Evolutionary conservation across 2,888 invertebrate genomes (phyloP), one percentile per base, ranked within the genome.

Genomic region (Polymixis lichenea): DNA sequence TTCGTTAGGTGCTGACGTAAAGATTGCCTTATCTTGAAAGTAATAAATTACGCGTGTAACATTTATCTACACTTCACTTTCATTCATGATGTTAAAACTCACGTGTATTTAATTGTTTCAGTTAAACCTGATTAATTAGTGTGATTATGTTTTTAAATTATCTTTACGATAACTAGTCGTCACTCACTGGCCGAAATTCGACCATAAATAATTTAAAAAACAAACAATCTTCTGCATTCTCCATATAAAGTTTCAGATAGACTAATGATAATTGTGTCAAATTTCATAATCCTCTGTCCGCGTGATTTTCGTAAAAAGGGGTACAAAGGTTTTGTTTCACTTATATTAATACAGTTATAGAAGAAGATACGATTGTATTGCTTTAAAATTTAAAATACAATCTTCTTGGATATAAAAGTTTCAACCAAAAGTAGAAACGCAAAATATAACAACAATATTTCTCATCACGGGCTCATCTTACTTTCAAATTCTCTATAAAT

Each of bases 41-140:
- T 75, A 77, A 80, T 88, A 76, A 79, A 78, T 78, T 61, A 72
- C 46, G 25, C 55, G 61, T 75, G 58, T 73, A 78, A 86, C 56
- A 65, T 75, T 85, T 71, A 86, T 86, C 67, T 80, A 62, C 66
- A 61, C 9, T 68, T 60, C 13, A 53, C 32, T 70, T 49, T 79
- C 15, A 61, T 74, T 66, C 38, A 68, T 55, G 49, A 49, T 51
- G 38, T 76, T 38, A 58, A 28, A 61, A 28, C 11, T 22, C 46
- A 28, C 11, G 46, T 49, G 5, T 51, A 17, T 22, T 38, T 43
- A 25, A 55, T 38, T 66, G 43, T 80, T 51, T 49, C 19, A 55
- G 17, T 43, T 28, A 46, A 0, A 46, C 51, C 53, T 17, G 4
- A 38, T 64, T 55, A 17, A 51, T 13, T n/a, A n/a, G 49, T 38